Evolutionary conservation across 2,797 vertebrate genomes (phyloP).

Genomic region (Eulemur coronatus): DNA sequence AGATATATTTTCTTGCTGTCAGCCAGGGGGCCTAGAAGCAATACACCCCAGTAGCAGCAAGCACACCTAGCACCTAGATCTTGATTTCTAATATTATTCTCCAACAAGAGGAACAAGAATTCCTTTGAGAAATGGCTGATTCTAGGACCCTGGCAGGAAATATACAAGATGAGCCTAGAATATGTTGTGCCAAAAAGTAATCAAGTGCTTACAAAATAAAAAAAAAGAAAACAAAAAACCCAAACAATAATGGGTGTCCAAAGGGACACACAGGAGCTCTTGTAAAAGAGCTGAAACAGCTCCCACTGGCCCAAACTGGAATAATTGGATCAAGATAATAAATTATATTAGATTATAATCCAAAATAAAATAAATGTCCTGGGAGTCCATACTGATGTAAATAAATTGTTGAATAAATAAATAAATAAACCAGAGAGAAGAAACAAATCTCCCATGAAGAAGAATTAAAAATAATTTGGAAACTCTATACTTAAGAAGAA

Average conservation of each 20-base stretch:
- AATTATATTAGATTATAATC: neutral
- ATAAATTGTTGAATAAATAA: neutral
- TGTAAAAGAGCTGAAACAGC: neutral
- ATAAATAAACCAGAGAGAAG: neutral
- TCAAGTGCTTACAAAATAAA: neutral
- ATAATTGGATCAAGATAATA: neutral
- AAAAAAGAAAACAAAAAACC: neutral
- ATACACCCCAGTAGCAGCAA: neutral
- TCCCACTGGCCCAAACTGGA: neutral
- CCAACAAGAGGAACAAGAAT: neutral
- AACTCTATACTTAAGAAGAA: neutral
- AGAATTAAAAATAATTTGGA: neutral
- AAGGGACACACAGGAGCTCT: neutral
- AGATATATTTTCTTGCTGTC: neutral
- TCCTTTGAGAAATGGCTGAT: neutral
- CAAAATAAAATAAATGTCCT: constrained; percentile 14
- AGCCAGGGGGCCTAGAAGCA: neutral
- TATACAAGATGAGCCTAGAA: neutral
- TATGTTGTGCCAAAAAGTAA: neutral
- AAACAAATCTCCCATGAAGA: neutral
- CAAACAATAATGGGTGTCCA: neutral
- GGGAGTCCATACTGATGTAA: neutral
- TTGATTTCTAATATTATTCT: neutral
- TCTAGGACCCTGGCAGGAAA: neutral
- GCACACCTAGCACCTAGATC: neutral